A percentile compares a stretch with the other conserved stretches of the same genome.
phyloP scores from a whole-genome alignment of 2,797 vertebrate genomes.

The Manis crassicaudata region DNA sequence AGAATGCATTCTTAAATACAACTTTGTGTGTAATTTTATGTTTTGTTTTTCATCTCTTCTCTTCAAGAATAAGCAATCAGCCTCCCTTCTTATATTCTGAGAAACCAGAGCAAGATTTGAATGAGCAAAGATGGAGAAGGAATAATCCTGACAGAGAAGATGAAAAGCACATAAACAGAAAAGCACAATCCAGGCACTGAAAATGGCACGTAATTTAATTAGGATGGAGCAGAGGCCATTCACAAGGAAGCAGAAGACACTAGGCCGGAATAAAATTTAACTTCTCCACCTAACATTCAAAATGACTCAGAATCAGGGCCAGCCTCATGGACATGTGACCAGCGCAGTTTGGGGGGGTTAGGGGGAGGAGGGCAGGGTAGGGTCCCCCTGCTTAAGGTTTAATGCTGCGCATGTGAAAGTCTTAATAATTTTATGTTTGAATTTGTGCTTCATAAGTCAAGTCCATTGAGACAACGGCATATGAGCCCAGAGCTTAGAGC shows the following conservation, averaged over 20 bases:
- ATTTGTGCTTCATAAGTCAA: not conserved
- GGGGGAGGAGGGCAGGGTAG: too few species aligned
- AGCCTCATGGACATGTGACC: not conserved
- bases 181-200: constrained; percentile 42
- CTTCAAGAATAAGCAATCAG: constrained; percentile 29
- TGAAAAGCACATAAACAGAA: constrained; percentile 50
- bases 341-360: not conserved
- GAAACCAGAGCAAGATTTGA: constrained; percentile 45
- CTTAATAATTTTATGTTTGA: not conserved
- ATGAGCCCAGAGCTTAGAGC: not conserved
- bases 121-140: constrained; percentile 47
- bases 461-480: not conserved
- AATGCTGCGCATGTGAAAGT: not conserved
- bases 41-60: constrained; percentile 20
- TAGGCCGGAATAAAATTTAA: constrained; percentile 44
- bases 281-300: constrained; percentile 21
- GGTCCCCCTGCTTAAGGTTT: not conserved
- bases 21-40: not conserved
- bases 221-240: constrained; percentile 29
- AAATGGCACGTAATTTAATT: constrained; percentile 60
- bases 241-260: constrained; percentile 27
- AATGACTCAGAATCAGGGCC: constrained; percentile 52
- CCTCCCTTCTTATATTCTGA: not conserved
- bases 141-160: constrained; percentile 44
- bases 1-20: constrained; percentile 20